phyloP scores from a whole-genome alignment of 2,797 vertebrate genomes.

The Sebastes diploproa region DNA sequence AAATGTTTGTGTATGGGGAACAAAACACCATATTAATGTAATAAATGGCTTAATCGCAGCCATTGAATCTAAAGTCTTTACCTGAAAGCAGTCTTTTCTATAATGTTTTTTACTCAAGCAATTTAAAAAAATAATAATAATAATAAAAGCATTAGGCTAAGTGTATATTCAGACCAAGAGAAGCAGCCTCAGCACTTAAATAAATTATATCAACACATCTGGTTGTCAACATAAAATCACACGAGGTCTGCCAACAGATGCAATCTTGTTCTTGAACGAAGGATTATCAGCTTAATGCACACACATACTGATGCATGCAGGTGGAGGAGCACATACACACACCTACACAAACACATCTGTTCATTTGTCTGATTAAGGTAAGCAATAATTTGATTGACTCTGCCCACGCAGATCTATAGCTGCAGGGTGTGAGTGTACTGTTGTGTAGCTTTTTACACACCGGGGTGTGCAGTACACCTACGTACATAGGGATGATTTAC shows the following conservation, averaged over 20 bases:
- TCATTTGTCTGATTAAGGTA: constrained; percentile 41
- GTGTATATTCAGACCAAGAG: background rate
- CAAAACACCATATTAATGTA: background rate
- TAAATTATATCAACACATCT: background rate
- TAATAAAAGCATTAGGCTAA: background rate
- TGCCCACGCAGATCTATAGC: background rate
- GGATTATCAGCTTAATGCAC: constrained; percentile 41
- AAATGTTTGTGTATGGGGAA: background rate
- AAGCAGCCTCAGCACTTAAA: background rate
- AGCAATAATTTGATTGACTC: constrained; percentile 32
- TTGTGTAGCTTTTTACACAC: background rate
- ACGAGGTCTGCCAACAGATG: background rate
- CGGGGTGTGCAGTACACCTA: constrained; percentile 4
- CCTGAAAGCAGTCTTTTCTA: background rate
- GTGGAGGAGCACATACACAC: constrained; percentile 3
- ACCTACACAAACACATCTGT: constrained; percentile 23
- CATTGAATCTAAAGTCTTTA: background rate
- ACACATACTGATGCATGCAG: constrained; percentile 3
- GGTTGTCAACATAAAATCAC: background rate
- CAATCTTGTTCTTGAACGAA: background rate
- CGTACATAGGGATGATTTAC: constrained; percentile 32
- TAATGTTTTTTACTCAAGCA: background rate
- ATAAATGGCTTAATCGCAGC: background rate
- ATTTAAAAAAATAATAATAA: background rate
- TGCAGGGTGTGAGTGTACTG: background rate